A percentile compares a stretch with the other conserved stretches of the same genome.
phyloP scores from a whole-genome alignment of 2,888 invertebrate genomes.

The Cosmia pyralina region DNA sequence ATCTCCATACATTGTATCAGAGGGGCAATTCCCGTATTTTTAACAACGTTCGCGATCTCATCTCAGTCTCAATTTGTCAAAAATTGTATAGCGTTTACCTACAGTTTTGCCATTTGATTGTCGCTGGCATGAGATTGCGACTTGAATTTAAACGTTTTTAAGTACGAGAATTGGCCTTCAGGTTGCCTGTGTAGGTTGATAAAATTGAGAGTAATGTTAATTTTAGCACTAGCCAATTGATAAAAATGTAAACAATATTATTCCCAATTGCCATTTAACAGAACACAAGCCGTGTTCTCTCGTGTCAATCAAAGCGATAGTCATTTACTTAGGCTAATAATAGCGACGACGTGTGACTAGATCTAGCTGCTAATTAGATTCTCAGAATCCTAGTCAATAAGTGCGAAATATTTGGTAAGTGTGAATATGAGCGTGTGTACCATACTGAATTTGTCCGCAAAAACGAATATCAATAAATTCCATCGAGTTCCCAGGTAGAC shows the following conservation, averaged over 20 bases:
- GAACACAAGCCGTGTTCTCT: constrained; percentile 43
- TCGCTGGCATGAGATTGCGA: no score
- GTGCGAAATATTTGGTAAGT: constrained; percentile 51
- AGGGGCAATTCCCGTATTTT: no score
- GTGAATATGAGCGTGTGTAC: constrained; percentile 15
- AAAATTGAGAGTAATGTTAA: neutral
- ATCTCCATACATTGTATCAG: neutral
- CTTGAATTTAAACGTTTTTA: no score
- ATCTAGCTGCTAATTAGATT: constrained; percentile 41
- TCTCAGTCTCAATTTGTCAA: no score
- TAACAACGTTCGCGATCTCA: no score
- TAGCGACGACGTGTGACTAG: constrained; percentile 23
- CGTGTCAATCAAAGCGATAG: constrained; percentile 41
- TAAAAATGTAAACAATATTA: constrained; percentile 21
- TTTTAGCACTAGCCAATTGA: constrained; percentile 13
- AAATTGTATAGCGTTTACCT: no score
- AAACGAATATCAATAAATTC: neutral
- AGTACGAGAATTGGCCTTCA: no score
- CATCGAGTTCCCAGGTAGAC: neutral
- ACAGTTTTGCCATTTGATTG: no score
- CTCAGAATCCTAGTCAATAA: constrained; percentile 29
- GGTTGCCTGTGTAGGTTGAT: neutral
- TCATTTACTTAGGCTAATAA: constrained; percentile 34
- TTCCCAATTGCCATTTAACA: constrained; percentile 32
- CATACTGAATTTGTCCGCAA: neutral